phyloP scores from a whole-genome alignment of 64 coral and sea anemone species.

The Montipora cactus region DNA sequence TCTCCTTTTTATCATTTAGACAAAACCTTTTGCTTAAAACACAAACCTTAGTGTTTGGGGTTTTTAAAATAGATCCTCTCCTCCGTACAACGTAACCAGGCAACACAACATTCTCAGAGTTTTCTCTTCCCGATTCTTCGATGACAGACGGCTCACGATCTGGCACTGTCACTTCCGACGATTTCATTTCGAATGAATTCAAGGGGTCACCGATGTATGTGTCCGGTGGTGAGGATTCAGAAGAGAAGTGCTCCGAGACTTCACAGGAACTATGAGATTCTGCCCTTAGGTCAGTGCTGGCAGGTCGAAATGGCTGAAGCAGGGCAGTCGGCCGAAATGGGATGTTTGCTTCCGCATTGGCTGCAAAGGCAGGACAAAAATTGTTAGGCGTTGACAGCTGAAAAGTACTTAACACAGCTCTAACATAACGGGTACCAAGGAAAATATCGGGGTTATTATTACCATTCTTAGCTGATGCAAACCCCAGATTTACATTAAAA shows the following conservation, averaged over 20 bases:
- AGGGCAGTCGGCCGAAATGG: background rate
- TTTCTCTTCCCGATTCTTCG: background rate
- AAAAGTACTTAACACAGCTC: no score
- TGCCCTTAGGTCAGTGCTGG: background rate
- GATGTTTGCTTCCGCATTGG: background rate
- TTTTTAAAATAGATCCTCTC: slow-evolving; percentile 61
- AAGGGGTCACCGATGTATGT: slow-evolving; percentile 58
- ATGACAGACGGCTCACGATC: slow-evolving; percentile 20
- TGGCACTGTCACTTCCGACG: background rate
- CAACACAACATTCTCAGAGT: slow-evolving; percentile 45
- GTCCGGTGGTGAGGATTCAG: slow-evolving; percentile 27
- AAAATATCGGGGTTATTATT: no score
- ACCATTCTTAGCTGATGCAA: no score
- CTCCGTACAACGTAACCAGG: slow-evolving; percentile 60
- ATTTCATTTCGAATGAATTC: background rate
- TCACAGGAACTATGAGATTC: no score
- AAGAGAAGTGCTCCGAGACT: background rate
- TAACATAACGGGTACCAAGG: no score
- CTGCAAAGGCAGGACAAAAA: background rate
- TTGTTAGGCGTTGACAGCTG: background rate
- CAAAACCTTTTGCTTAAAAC: no score
- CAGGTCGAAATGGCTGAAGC: background rate
- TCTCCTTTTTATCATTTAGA: no score
- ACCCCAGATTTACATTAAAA: no score
- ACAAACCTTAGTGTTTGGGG: slow-evolving; percentile 12